Evolutionary conservation across 2,888 invertebrate species (phyloP), one percentile per base, ranked within the genome.

Genomic region (Cephus pygmeus): DNA sequence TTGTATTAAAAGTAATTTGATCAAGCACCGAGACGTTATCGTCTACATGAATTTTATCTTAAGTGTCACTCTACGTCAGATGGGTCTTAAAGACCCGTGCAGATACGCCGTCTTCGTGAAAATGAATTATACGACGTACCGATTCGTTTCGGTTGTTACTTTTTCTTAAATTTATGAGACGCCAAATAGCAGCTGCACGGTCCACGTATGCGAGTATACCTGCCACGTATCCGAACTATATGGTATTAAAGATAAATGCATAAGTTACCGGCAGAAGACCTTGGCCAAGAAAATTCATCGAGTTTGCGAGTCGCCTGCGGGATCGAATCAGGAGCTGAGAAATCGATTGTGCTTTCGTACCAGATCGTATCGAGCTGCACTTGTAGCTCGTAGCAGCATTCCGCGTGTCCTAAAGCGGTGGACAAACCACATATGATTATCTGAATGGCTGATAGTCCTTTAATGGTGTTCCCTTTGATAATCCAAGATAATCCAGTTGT

Each of bases 121-220:
- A 71, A 71, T 71, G 71, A 71, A 71, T 71, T 71, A 71, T 31
- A 34, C 71, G 71, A 71, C 34, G 71, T 31, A 31, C 23, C 71
- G 31, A 71, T 71, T 71, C 9, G 71, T 71, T 33, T 31, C 34
- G 71, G 71, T 71, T 71, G 71, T 71, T 71, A 71, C 71, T 34
- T 71, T 71, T 71, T 34, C 9, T 34, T 33, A 12, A 34, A 71
- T 71, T 71, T 71, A 71, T 9, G 71, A 34, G 56, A 56, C 23
- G 15, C 56, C 56, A 23, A 56, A 15, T 23, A 23, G 9, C 56
- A 56, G 56, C 56, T 56, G 6, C 56, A 56, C 56, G 56, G 23
- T 40, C 40, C 40, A 15, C 40, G 15, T 15, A 23, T 23, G 6
- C 6, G 40, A 40, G 15, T 6, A 40, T 40, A 40, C 15, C 40